Base-by-base conservation (phyloP, 2,888 invertebrate species). In the Xylophagus ater region DNA sequence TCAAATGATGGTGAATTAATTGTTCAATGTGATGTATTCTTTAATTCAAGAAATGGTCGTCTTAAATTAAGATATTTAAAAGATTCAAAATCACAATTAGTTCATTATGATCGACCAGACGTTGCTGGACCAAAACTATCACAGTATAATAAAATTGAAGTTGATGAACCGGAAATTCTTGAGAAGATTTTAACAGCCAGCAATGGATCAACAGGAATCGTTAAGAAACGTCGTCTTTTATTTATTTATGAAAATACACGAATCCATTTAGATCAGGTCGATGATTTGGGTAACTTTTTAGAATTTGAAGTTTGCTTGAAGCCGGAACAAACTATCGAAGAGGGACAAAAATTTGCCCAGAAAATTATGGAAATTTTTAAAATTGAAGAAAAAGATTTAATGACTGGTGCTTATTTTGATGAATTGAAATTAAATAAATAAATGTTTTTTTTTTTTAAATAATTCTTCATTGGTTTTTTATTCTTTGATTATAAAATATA, bases 261-360 rank as follows among this genome's bases (percentile, higher is more conserved):
- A 44, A 72, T 97, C 18, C 96, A 96, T 59, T 68, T 93, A 48
- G 96, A 97, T 62, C 65, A 72, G 37, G 94, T 97, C 0, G 69
- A 81, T 49, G 47, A 54, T 40, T 60, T 81, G 18, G 80, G 80
- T 0, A 56, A 71, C 47, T 81, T 73, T 49, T 69, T 80, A 65
- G 80, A 81, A 55, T 66, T 81, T 31, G 80, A 80, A 65, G 77
- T 78, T 47, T 55, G 57, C 25, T 57, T 80, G 34, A 51, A 54
- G 1, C 67, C 72, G 7, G 67, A 68, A 9, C 69, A 77, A 50
- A 64, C 68, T 1, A 49, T 66, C 2, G 69, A 71, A 28, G 66
- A 74, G 18, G 78, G 77, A 0, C 60, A 73, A 44, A 48, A 47
- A 13, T 68, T 75, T 37, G 78, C 76, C 1, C 56, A 71, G 4